Evolutionary conservation across 2,113 vertebrate genomes (phyloP), one percentile per base, ranked within the genome.

Genomic region (Lichenostomus cassidix): DNA sequence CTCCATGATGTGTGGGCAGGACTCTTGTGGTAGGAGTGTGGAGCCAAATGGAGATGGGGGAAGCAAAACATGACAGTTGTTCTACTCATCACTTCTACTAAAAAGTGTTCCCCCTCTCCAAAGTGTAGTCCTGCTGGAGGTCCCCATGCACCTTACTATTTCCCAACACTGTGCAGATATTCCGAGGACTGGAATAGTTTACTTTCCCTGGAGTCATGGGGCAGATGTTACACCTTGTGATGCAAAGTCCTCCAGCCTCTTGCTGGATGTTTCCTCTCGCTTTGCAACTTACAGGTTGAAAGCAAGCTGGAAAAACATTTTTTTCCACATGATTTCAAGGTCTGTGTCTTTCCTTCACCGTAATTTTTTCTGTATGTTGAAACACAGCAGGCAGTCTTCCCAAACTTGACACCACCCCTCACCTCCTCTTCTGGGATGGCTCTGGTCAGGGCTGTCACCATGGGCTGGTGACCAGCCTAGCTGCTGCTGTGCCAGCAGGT

Each of bases 11-110:
- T n/a, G 6, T 3, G 1, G 27, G 6, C 58, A 56, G 41, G 37
- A 77, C 24, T 37, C 25, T 21, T 23, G 14, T 1, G 1, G 33
- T 37, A 39, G 59, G 52, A 68, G 22, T 2, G 0, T 7, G 56
- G 76, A 73, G n/a, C 29, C n/a, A 20, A 16, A 12, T 58, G 27
- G 46, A 77, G 37, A 29, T 62, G 47, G n/a, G 21, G 42, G 42
- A 78, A 64, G 35, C 44, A 63, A 1, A 4, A 31, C 5, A 2
- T 63, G 76, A 42, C 37, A 63, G 23, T 27, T 59, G 46, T 25
- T 69, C 67, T 69, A 7, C 67, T 69, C 46, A 37, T 10, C 67
- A 37, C 25, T 50, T 50, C 25, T 69, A 21, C n/a, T 29, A 50
- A 50, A 50, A 69, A 29, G 16, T 12, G 29, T 78, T 74, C 17